phyloP scores from a whole-genome alignment of 1,140 invertebrate species.

The Bilobella aurantiaca region DNA sequence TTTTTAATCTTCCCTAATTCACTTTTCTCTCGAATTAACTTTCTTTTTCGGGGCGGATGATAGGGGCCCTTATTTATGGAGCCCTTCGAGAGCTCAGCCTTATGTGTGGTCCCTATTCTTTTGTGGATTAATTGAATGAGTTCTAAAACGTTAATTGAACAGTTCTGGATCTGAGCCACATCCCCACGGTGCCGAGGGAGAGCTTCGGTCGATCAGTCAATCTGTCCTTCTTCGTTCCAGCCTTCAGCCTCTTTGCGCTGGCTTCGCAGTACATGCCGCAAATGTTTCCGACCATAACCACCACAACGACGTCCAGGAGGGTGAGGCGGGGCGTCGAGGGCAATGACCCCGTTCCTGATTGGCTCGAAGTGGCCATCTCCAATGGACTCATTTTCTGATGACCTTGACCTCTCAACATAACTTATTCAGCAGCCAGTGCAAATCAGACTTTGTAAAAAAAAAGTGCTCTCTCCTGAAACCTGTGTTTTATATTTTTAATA shows the following conservation, averaged over 20 bases:
- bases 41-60: too few relatives aligned
- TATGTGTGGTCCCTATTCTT: not conserved
- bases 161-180: conserved; percentile 19
- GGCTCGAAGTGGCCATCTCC: not conserved
- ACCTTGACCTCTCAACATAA: not conserved
- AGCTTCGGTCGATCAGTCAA: conserved; percentile 23
- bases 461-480: too few relatives aligned
- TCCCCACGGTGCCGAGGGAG: conserved; percentile 5
- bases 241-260: conserved; percentile 29
- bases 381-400: not conserved
- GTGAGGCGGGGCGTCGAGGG: not conserved
- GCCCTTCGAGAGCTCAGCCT: too few relatives aligned
- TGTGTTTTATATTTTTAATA: too few relatives aligned
- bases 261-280: conserved; percentile 31
- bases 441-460: too few relatives aligned
- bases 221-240: conserved; percentile 33
- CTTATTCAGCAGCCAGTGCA: too few relatives aligned
- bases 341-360: not conserved
- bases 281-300: conserved; percentile 30
- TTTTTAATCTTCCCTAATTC: too few relatives aligned
- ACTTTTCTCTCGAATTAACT: too few relatives aligned
- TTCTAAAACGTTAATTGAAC: too few relatives aligned
- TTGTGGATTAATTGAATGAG: too few relatives aligned
- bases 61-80: too few relatives aligned
- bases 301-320: conserved; percentile 20